These are phyloP conservation scores for Actenoides hombroni DNA, from an alignment of 2,113 vertebrate genomes.

Conservation along the genomic window DNA sequence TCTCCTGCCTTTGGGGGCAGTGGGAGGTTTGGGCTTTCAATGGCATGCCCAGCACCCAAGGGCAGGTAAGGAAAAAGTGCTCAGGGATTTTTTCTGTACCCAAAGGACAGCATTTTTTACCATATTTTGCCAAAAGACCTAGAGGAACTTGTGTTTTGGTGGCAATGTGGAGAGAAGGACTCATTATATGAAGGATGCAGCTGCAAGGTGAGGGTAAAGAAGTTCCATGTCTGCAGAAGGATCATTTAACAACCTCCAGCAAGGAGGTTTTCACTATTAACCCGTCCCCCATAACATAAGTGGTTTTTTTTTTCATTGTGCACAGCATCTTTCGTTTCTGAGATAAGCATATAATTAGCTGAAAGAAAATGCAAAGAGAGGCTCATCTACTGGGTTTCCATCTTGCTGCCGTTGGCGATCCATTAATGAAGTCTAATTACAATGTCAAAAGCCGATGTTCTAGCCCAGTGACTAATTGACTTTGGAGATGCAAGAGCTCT, in stretches of 20 bases:
- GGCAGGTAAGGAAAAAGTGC: background rate
- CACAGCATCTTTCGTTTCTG: background rate
- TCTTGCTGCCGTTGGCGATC: constrained; percentile 9
- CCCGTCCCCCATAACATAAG: background rate
- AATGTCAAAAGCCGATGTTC: constrained; percentile 2
- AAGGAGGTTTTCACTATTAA: background rate
- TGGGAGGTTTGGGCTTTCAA: background rate
- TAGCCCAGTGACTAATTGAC: constrained; percentile 35
- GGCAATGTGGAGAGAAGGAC: background rate
- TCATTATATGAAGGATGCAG: accelerated
- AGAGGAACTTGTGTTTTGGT: background rate
- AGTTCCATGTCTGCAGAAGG: background rate
- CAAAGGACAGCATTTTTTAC: background rate
- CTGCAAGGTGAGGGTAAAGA: background rate
- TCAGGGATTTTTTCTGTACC: background rate
- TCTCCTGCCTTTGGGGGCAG: background rate
- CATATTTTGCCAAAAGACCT: background rate
- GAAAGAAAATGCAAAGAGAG: constrained; percentile 2
- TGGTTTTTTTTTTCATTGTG: background rate
- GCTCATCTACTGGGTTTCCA: background rate
- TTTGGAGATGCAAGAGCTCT: background rate
- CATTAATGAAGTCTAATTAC: constrained; percentile 55
- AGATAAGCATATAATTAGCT: constrained; percentile 22
- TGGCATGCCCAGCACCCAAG: background rate
- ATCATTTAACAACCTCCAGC: background rate